Conservation (phyloP, 2,113 vertebrate genomes). For the Tragulus kanchil region DNA sequence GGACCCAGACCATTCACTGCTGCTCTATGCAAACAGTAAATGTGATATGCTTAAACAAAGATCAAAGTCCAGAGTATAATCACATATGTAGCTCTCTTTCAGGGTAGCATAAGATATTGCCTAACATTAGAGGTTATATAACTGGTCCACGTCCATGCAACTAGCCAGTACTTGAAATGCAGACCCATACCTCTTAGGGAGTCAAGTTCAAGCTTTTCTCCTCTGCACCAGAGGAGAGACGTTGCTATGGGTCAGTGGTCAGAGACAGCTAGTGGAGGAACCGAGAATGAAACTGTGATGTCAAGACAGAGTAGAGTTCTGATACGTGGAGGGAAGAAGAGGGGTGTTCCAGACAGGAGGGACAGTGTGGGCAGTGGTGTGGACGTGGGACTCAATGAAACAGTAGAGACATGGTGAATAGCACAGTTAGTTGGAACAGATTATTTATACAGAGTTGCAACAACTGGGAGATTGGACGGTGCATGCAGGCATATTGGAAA, state of each 20-base stretch:
- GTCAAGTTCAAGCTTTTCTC: background rate
- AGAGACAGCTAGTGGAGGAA: constrained; percentile 37
- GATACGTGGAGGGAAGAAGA: background rate
- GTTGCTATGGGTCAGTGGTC: background rate
- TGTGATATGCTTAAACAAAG: background rate
- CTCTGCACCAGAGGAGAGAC: background rate
- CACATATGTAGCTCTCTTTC: background rate
- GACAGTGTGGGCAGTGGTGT: background rate
- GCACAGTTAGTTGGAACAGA: background rate
- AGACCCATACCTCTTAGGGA: background rate
- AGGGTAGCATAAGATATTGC: background rate
- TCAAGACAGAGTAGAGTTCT: background rate
- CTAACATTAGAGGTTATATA: background rate
- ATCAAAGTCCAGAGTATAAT: background rate
- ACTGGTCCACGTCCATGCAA: background rate
- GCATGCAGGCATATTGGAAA: constrained; percentile 8
- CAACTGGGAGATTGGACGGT: background rate
- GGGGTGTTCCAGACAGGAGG: background rate
- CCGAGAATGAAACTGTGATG: background rate
- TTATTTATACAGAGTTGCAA: background rate
- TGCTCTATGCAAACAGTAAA: background rate
- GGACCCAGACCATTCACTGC: background rate
- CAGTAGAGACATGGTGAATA: background rate
- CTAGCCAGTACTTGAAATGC: constrained; percentile 13
- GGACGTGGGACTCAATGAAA: background rate